Evolutionary conservation across 2,888 invertebrate genomes (phyloP).

Genomic region (Melangyna quadrimaculata): DNA sequence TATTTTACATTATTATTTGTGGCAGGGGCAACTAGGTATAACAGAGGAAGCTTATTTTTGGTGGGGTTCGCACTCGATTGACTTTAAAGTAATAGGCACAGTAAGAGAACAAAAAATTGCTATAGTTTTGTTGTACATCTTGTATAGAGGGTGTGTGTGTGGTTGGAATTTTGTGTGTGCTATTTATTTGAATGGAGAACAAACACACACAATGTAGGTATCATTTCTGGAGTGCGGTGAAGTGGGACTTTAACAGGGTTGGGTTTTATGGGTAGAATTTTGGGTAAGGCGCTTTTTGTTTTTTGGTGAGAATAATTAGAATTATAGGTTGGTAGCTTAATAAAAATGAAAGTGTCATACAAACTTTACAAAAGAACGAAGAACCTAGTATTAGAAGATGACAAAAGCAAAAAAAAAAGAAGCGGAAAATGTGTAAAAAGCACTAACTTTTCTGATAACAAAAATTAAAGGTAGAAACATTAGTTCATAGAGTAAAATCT

Average conservation of each 20-base stretch:
- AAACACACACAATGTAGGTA: slow-evolving; percentile 26
- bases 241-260: slow-evolving; percentile 47
- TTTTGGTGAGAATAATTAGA: neutral
- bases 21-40: slow-evolving; percentile 40
- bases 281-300: neutral
- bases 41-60: slow-evolving; percentile 68
- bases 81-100: slow-evolving; percentile 58
- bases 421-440: too few species aligned
- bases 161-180: slow-evolving; percentile 15
- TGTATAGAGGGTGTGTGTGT: slow-evolving; percentile 23
- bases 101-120: neutral
- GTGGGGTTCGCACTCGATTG: slow-evolving; percentile 70
- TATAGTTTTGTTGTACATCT: neutral
- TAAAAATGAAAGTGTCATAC: too few species aligned
- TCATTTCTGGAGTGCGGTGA: slow-evolving; percentile 43
- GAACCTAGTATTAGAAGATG: too few species aligned
- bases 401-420: too few species aligned
- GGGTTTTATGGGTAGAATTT: neutral
- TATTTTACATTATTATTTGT: slow-evolving; percentile 25
- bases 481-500: too few species aligned
- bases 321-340: neutral
- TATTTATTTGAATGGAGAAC: slow-evolving; percentile 50
- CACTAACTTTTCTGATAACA: too few species aligned
- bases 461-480: too few species aligned
- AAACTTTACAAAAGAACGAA: too few species aligned